Base-by-base conservation (phyloP, 1,140 invertebrate species). In the Metaphire vulgaris region DNA sequence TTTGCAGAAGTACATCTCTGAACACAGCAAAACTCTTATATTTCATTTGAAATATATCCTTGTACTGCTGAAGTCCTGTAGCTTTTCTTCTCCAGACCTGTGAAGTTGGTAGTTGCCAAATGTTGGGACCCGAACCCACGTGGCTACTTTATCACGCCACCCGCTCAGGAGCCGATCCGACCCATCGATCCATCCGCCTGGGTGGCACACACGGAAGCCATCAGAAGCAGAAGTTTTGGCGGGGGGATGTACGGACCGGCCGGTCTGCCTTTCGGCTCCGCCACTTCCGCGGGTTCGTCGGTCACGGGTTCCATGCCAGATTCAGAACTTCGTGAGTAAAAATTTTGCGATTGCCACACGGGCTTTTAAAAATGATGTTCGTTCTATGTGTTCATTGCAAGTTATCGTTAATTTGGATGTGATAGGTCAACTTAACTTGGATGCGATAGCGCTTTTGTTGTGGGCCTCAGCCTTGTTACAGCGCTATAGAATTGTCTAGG, bases 131-230 rank as follows among this genome's bases (percentile, higher is more conserved):
- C 95, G 28, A 85, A 83, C 76, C 83, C 84, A 14, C 97, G 97
- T 86, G 88, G 86, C 33, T 98, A 98, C 86, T 98, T 98, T 82
- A 6, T 56, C 21, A 98, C 95, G 66, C 96, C 98, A 83, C 96
- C 96, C 1, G 89, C 95, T 78, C 83, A 86, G 71, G 96, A 99
- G 87, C 96, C 96, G 1, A 96, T 98, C 28, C 89, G 96, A 79
- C 97, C 96, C 21, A 98, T 99, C 77, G 96, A 99, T 89, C 96
- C 96, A 65, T 94, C 94, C 71, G 96, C 96, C 12, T 99, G 97
- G 96, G 95, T 98, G 2, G 95, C 95, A 0, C 96, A 98, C 85
- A 98, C 96, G 6, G 89, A 89, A 79, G 89, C 89, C 31, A 78
- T 86, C 80, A 80, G 81, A 78, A 34, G 71, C 15, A 21, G 6